phyloP scores from a whole-genome alignment of 2,888 invertebrate species.

The Idaea aversata region DNA sequence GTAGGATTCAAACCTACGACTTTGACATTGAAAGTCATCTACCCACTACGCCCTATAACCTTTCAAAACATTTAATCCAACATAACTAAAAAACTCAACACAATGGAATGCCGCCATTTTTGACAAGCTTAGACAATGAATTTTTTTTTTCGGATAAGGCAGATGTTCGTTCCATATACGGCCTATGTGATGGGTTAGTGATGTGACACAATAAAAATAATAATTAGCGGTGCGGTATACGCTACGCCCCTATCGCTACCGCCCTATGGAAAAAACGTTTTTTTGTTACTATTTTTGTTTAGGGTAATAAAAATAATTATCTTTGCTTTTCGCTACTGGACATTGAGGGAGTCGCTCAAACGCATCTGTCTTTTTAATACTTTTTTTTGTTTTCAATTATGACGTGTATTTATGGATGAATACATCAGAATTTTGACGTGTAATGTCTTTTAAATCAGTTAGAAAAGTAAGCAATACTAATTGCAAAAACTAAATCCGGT shows the following conservation, averaged over 20 bases:
- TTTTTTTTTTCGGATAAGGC: conserved; percentile 48
- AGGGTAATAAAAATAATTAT: conserved; percentile 58
- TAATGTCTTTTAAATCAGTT: too few species aligned
- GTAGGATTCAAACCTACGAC: too few species aligned
- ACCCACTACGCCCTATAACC: background rate
- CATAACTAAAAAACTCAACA: conserved; percentile 16
- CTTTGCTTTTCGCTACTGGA: conserved; percentile 32
- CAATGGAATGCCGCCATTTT: conserved; percentile 33
- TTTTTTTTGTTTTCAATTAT: conserved; percentile 1
- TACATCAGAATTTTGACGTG: too few species aligned
- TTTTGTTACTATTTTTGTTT: conserved; percentile 44
- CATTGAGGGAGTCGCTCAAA: conserved; percentile 18
- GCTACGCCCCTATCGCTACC: conserved; percentile 38
- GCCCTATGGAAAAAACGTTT: conserved; percentile 34
- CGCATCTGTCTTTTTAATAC: conserved; percentile 27
- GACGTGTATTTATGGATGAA: background rate
- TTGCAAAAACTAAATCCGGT: too few species aligned
- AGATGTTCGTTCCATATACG: conserved; percentile 58
- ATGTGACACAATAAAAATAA: conserved; percentile 43
- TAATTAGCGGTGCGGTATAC: conserved; percentile 32
- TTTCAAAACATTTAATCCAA: background rate
- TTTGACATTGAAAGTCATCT: too few species aligned
- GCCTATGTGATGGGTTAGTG: conserved; percentile 38
- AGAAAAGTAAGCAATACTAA: too few species aligned
- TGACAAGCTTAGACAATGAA: conserved; percentile 47